These are phyloP conservation scores for Campoplex capitator DNA, from an alignment of 2,888 invertebrate species.

Conservation along the genomic window DNA sequence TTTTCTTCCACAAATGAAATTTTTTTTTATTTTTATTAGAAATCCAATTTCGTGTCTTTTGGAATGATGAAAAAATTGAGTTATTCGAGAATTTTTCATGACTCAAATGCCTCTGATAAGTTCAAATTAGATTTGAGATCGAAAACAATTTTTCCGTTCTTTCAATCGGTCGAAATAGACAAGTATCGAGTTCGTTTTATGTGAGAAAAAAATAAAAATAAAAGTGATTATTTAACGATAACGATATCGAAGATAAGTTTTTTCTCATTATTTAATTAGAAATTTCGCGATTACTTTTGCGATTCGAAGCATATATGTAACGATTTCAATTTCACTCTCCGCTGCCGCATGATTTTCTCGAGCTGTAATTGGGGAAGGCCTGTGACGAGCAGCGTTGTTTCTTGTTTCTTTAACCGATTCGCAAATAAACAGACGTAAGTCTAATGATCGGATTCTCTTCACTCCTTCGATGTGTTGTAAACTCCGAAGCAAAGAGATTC, in stretches of 20 bases:
- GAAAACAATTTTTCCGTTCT: too few relatives aligned
- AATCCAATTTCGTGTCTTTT: too few relatives aligned
- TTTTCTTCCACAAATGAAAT: too few relatives aligned
- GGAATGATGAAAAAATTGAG: too few relatives aligned
- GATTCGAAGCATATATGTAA: neutral
- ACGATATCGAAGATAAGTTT: neutral
- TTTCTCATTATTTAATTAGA: constrained; percentile 11
- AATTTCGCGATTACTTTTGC: constrained; percentile 4
- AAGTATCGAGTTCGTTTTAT: too few relatives aligned
- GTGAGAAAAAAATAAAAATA: too few relatives aligned
- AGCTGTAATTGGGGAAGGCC: constrained; percentile 23
- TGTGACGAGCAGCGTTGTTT: neutral
- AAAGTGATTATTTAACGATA: neutral
- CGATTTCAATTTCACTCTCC: constrained; percentile 19
- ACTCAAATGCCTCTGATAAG: too few relatives aligned
- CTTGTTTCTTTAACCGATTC: neutral
- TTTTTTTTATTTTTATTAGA: too few relatives aligned
- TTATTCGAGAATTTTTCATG: too few relatives aligned
- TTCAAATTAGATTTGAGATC: too few relatives aligned
- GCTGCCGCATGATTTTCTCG: constrained; percentile 23
- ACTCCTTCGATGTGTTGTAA: constrained; percentile 19
- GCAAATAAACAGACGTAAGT: constrained; percentile 27
- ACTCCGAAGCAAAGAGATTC: constrained; percentile 13
- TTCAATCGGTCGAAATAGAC: too few relatives aligned
- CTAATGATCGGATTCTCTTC: constrained; percentile 50